Evolutionary conservation across 2,888 invertebrate genomes (phyloP).

Genomic region (Leptura quadrifasciata): DNA sequence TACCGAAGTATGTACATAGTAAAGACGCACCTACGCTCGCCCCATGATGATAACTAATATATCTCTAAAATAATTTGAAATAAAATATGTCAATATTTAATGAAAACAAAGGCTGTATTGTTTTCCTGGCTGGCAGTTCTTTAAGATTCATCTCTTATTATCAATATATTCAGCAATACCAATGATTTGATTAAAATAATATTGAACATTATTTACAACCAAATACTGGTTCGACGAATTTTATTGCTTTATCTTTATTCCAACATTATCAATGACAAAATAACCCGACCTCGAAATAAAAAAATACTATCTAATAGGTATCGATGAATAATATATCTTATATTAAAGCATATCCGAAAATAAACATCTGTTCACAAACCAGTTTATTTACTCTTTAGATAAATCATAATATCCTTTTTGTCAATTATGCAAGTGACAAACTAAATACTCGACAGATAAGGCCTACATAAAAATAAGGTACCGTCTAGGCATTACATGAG

Average conservation of each 20-base stretch:
- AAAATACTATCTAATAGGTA: not conserved
- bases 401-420: not conserved
- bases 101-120: too few relatives aligned
- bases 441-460: not conserved
- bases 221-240: not conserved
- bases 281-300: not conserved
- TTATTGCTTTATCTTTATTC: not conserved
- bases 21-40: too few relatives aligned
- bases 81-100: too few relatives aligned
- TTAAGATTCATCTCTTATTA: too few relatives aligned
- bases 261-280: not conserved
- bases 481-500: too few relatives aligned
- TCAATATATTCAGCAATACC: not conserved
- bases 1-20: too few relatives aligned
- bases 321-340: not conserved
- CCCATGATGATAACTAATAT: too few relatives aligned
- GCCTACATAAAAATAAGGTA: not conserved
- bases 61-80: too few relatives aligned
- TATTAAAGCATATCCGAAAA: not conserved
- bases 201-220: not conserved
- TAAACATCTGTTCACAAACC: not conserved
- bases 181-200: not conserved
- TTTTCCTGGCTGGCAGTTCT: too few relatives aligned
- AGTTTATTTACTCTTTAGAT: not conserved
- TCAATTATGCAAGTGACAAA: not conserved